Base-by-base conservation (phyloP, 2,113 vertebrate genomes). In the Pycnonotus jocosus region DNA sequence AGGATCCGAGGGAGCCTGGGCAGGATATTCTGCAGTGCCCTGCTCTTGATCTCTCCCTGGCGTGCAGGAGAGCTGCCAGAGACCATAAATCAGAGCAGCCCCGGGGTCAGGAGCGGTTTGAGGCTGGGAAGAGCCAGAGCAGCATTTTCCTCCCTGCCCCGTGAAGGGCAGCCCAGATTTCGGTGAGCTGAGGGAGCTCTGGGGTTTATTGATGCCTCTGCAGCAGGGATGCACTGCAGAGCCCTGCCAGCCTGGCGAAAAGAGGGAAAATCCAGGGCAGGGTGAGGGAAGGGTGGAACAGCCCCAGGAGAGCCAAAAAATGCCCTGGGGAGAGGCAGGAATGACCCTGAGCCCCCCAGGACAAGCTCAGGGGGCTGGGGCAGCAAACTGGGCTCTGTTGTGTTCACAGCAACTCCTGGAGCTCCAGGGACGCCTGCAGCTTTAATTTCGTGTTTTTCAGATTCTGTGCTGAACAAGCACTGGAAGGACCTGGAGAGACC, bases 111-210 rank as follows among this genome's bases (percentile, higher is more conserved):
- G 38, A 3, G 35, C 9, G 48, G 7, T 12, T 23, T 48, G 79
- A 27, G 27, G 35, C 4, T 37, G 80, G 82, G 51, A 66, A 92
- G 56, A 86, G 77, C 76, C 57, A 4, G 69, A 73, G 12, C 64
- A 93, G 88, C 81, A 8, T 50, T 45, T 6, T 45, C 80, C 69
- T 81, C 7, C 0, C 12, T 62, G 12, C 51, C 51, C 65, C 24
- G 64, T 28, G 88, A 91, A 92, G 91, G 91, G 88, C 94, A 95
- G 94, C 82, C 74, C 80, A 45, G 79, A 58, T 70, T 48, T 47
- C 1, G 24, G 79, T 10, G n/a, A 10, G n/a, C 31, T 6, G 60
- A 74, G 81, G 74, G 12, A 23, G 44, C 70, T 33, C 8, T 4
- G 82, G 90, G 92, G 8, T 70, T 66, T 33, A n/a, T 65, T 30